These are phyloP conservation scores for Halcyon badia DNA, from an alignment of 2,797 vertebrate genomes.

Conservation along the genomic window DNA sequence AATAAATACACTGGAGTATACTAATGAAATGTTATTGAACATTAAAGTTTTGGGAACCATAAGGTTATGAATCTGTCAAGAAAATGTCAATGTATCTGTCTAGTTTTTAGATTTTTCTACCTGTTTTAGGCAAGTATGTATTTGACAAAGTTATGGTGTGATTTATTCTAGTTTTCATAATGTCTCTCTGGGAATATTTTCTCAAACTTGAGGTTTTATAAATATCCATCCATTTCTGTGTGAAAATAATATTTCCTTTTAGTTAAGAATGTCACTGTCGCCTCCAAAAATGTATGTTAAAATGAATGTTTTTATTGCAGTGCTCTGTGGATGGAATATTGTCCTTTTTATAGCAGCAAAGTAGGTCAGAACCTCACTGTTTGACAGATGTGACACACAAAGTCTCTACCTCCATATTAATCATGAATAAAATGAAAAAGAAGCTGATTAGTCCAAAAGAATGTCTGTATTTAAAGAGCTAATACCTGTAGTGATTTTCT, in stretches of 20 bases:
- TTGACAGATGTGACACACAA: conserved; percentile 16
- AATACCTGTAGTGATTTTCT: conserved; percentile 17
- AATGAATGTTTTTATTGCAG: neutral
- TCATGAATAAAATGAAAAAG: conserved; percentile 25
- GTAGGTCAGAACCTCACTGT: conserved; percentile 35
- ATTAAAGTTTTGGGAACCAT: conserved; percentile 65
- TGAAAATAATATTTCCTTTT: neutral
- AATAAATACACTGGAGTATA: conserved; percentile 76
- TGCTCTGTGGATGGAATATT: neutral
- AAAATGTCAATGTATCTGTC: conserved; percentile 44
- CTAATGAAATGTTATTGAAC: conserved; percentile 80
- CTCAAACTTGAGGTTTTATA: neutral
- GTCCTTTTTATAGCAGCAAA: conserved; percentile 21
- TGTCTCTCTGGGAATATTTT: neutral
- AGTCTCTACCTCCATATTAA: neutral
- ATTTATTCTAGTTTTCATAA: conserved; percentile 51
- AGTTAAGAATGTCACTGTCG: neutral
- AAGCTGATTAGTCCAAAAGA: conserved; percentile 2
- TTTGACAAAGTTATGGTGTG: conserved; percentile 27
- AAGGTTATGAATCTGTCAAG: conserved; percentile 65
- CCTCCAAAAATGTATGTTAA: neutral
- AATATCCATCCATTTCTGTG: neutral
- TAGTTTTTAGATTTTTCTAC: conserved; percentile 31
- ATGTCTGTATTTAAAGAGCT: conserved; percentile 29
- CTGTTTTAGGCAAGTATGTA: conserved; percentile 56